Evolutionary conservation across 2,797 vertebrate genomes (phyloP), one percentile per base, ranked within the genome.

Genomic region (Hyperoplus lanceolatus): DNA sequence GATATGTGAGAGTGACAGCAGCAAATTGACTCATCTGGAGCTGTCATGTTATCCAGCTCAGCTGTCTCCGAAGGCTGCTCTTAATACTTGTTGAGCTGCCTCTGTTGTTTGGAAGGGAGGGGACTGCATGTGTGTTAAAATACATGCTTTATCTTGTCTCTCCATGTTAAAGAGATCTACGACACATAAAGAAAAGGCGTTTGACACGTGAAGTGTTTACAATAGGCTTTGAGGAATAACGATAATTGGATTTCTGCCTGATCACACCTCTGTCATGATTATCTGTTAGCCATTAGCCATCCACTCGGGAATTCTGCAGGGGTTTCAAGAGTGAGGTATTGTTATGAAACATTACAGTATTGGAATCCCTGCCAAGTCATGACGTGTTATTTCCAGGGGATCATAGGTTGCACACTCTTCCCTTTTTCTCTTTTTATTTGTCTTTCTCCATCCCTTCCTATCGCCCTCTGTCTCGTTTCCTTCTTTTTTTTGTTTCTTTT

Each of bases 381-480:
- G 75, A 75, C 43, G 14, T 10, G 59, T 42, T 75, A 64, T 81
- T 89, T 86, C 77, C 83, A 86, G 51, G 36, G 42, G 36, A 39
- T 62, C 71, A 50, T 13, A 82, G 69, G 70, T 73, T 54, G 55
- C 29, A 63, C 71, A 2, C 59, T 59, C 42, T 66, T 59, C 29
- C 5, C 49, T 60, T 56, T 69, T 68, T 75, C 51, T 53, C 12
- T 45, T 77, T 69, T 60, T 75, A 61, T 85, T 85, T 82, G 59
- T 87, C 77, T 84, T 87, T 83, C 73, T 63, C 59, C 78, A 64
- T 74, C 71, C 38, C 68, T 58, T 82, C 70, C 82, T 81, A 71
- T 82, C 66, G 8, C 41, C 57, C 53, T 55, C 46, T 64, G 49
- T 86, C 57, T 65, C 7, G 0, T 75, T 82, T 85, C 80, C 76